These are phyloP conservation scores for Harpalus rubripes DNA, from an alignment of 2,888 invertebrate species.

Conservation along the genomic window DNA sequence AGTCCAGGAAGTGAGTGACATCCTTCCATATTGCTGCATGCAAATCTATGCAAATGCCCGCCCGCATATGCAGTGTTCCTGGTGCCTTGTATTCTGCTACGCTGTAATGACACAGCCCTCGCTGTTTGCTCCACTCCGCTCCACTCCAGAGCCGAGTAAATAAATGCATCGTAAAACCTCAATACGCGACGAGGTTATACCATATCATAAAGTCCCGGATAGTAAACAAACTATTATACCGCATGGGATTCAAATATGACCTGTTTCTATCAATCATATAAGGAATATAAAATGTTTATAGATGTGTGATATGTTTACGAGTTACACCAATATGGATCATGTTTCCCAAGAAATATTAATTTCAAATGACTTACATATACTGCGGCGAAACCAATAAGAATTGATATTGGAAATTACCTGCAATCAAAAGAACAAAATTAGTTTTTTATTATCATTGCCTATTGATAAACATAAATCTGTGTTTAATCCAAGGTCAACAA, in stretches of 20 bases:
- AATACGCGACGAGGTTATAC: not conserved
- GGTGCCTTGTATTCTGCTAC: not conserved
- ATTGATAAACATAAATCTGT: too few species aligned
- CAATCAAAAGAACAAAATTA: too few species aligned
- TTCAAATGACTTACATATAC: not conserved
- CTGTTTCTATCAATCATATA: not conserved
- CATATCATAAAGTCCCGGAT: conserved; percentile 2
- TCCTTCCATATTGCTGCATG: conserved; percentile 31
- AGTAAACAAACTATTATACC: conserved; percentile 45
- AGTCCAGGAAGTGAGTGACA: conserved; percentile 32
- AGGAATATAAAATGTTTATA: conserved; percentile 3
- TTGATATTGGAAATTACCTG: not conserved
- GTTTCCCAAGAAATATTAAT: not conserved
- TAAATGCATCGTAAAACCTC: conserved; percentile 40
- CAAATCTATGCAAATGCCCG: conserved; percentile 32
- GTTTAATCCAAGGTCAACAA: too few species aligned
- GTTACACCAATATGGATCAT: not conserved
- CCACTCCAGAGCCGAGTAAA: conserved; percentile 19
- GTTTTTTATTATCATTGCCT: too few species aligned
- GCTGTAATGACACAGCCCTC: not conserved
- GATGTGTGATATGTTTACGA: not conserved
- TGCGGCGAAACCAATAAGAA: not conserved
- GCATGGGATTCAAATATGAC: conserved; percentile 14
- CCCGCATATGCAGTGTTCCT: conserved; percentile 11
- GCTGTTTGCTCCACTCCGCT: not conserved